A percentile compares a stretch with the other conserved stretches of the same genome.
phyloP scores from a whole-genome alignment of 1,140 invertebrate genomes.

The Ectropis grisescens region DNA sequence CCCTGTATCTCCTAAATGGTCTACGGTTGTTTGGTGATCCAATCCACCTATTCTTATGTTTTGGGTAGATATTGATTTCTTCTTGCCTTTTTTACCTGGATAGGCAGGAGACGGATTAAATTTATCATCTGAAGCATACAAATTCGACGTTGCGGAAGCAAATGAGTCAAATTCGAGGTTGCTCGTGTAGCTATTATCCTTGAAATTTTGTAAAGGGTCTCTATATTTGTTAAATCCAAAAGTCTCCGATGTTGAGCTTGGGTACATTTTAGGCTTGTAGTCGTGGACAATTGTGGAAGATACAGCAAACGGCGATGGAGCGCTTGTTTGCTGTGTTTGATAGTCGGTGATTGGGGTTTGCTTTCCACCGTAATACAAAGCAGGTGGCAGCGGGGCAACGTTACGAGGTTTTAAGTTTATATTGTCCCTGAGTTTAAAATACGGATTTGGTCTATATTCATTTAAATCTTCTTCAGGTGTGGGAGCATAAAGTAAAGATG shows the following conservation, averaged over 20 bases:
- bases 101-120: slow-evolving; percentile 18
- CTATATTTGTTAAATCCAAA: slow-evolving; percentile 23
- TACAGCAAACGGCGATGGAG: slow-evolving; percentile 35
- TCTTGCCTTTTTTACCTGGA: slow-evolving; percentile 34
- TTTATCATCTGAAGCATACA: slow-evolving; percentile 37
- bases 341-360: slow-evolving; percentile 22
- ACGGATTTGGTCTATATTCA: slow-evolving; percentile 30
- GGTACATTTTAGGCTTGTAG: slow-evolving; percentile 36
- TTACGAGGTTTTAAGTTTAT: slow-evolving; percentile 25
- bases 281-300: slow-evolving; percentile 51
- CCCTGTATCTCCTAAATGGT: slow-evolving; percentile 39
- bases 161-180: slow-evolving; percentile 50
- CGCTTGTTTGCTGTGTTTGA: slow-evolving; percentile 23
- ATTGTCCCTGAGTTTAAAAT: slow-evolving; percentile 33
- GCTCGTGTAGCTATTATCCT: slow-evolving; percentile 33
- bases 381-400: slow-evolving; percentile 13
- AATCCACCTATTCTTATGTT: slow-evolving; percentile 58
- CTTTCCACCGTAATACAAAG: slow-evolving; percentile 27
- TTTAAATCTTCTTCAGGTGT: slow-evolving; percentile 20
- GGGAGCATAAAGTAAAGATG: slow-evolving; percentile 19
- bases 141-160: slow-evolving; percentile 39
- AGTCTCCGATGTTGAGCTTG: not conserved
- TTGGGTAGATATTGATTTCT: slow-evolving; percentile 59
- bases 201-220: slow-evolving; percentile 36
- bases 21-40: slow-evolving; percentile 46